Base-by-base conservation (phyloP, 2,113 vertebrate species). In the Bufo gargarizans region DNA sequence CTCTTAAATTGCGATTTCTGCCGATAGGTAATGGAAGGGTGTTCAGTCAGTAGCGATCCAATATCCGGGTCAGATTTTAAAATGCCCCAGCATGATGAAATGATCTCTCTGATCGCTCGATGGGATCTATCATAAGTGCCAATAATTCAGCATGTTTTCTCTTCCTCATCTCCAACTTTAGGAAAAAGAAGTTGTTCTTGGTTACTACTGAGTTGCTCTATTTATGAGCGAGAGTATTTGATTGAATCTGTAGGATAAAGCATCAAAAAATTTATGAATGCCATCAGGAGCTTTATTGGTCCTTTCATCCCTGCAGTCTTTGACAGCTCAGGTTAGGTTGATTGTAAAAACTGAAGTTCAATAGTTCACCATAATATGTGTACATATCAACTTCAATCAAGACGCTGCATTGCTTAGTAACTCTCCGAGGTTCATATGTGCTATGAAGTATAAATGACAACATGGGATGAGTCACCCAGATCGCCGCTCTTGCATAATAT, bases 341-440 rank as follows among this genome's bases (percentile, higher is more conserved):
- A 78, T 56, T 78, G 77, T 20, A 78, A 78, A 33, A 78, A 14
- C 50, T 55, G 16, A 55, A 55, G 77, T 78, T 78, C 77, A 78
- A 78, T 56, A 78, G 77, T 78, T 56, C 50, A 53, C 2, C 4
- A 56, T 78, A 78, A 56, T 56, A 56, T 4, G n/a, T 78, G 50
- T 22, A 53, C 56, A 55, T 13, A 55, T 78, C 77, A 78, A 10
- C 50, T 14, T 14, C 77, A 56, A 78, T 55, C 19, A 53, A n/a
- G 20, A 22, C 17, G 50, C 19, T 14, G 50, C 7, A n/a, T 78
- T 56, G 77, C 77, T 22, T 78, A 56, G 77, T 78, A 14, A 55
- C 50, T 4, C 50, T 55, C 9, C 6, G 19, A 56, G n/a, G 6
- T 17, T 55, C 77, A 14, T 16, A n/a, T 76, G 72, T 76, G 72